A percentile compares a stretch with the other conserved stretches of the same genome.
Evolutionary conservation across 2,113 vertebrate genomes (phyloP).

Genomic region (Corvus moneduloides): DNA sequence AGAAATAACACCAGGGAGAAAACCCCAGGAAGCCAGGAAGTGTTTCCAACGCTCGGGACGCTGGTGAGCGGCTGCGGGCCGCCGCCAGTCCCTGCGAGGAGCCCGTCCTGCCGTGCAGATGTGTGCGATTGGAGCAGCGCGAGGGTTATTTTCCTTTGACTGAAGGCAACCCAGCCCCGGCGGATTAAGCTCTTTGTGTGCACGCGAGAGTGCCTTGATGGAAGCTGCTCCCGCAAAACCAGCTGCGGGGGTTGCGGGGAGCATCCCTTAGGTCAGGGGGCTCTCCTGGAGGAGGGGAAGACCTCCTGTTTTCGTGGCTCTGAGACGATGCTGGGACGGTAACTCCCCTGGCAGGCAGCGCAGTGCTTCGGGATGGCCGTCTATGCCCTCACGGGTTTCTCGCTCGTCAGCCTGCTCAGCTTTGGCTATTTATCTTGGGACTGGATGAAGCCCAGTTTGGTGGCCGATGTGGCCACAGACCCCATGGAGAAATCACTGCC

Average conservation of each 20-base stretch:
- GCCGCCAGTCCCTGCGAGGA: neutral
- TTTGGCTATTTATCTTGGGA: constrained; percentile 96
- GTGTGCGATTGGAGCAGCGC: neutral
- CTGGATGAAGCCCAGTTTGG: constrained; percentile 84
- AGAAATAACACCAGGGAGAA: neutral
- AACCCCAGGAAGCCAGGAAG: neutral
- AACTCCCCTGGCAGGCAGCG: neutral
- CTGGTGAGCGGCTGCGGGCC: neutral
- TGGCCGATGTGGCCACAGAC: constrained; percentile 74
- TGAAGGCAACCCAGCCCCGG: constrained; percentile 21
- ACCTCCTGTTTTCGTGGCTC: neutral
- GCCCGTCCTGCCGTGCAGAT: constrained; percentile 23
- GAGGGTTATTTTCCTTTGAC: constrained; percentile 34
- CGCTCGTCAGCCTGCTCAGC: constrained; percentile 90
- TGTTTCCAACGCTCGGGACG: neutral
- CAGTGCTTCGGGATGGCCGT: constrained; percentile 75
- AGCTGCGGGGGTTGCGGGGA: neutral
- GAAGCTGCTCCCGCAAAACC: neutral
- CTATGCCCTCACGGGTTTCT: constrained; percentile 87
- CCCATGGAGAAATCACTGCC: constrained; percentile 43
- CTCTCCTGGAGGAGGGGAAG: neutral
- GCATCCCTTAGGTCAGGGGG: neutral
- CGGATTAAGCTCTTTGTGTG: constrained; percentile 29
- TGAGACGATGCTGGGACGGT: neutral
- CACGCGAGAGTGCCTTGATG: neutral